Conservation (phyloP, 2,888 invertebrate species). For the Apotomis betuletana region DNA sequence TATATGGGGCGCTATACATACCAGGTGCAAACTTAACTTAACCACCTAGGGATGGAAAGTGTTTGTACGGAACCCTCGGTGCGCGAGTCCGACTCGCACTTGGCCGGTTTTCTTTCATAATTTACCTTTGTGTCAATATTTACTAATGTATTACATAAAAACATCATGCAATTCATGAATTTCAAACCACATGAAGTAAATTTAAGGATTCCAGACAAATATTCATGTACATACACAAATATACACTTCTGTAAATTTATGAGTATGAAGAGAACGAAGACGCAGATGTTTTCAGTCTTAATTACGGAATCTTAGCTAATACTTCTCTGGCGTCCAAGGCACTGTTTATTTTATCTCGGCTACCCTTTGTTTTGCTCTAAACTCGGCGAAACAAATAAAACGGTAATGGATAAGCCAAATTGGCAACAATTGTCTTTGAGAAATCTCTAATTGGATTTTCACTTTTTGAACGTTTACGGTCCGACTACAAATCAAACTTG, state of each 20-base stretch:
- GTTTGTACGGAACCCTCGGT: too few relatives aligned
- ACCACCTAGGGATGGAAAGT: too few relatives aligned
- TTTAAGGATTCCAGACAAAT: conserved; percentile 13
- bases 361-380: conserved; percentile 69
- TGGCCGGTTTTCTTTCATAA: too few relatives aligned
- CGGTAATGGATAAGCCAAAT: conserved; percentile 69
- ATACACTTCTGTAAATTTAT: conserved; percentile 36
- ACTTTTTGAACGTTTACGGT: conserved; percentile 9
- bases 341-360: conserved; percentile 72
- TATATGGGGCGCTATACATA: too few relatives aligned
- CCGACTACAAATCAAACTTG: neutral
- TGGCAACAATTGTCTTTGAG: conserved; percentile 46
- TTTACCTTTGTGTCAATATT: too few relatives aligned
- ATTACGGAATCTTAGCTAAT: conserved; percentile 56
- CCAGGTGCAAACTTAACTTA: too few relatives aligned
- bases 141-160: too few relatives aligned
- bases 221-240: conserved; percentile 24
- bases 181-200: neutral
- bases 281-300: conserved; percentile 55
- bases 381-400: conserved; percentile 58
- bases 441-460: conserved; percentile 28
- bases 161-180: neutral
- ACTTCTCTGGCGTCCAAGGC: conserved; percentile 56
- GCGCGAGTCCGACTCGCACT: too few relatives aligned
- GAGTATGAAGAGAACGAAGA: conserved; percentile 45